These are phyloP conservation scores for Parasteatoda lunata DNA, from an alignment of 2,888 invertebrate genomes.

Conservation along the genomic window DNA sequence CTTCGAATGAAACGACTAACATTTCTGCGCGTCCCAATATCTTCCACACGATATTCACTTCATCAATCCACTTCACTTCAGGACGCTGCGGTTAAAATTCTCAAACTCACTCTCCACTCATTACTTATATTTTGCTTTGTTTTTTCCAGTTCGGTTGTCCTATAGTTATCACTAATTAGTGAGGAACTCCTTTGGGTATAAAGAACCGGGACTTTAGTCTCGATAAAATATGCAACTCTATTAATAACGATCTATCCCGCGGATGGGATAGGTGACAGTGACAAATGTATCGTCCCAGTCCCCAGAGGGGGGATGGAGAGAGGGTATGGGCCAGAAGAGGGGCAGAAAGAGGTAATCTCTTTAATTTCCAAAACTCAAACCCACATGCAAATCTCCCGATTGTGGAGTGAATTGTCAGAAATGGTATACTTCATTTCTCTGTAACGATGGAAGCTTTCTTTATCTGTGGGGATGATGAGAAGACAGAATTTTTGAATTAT, in stretches of 20 bases:
- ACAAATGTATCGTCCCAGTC: constrained; percentile 61
- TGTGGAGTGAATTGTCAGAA: neutral
- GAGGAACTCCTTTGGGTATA: constrained; percentile 12
- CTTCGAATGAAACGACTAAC: too few species aligned
- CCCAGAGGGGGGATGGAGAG: constrained; percentile 22
- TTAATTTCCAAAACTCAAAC: constrained; percentile 57
- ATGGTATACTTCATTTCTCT: too few species aligned
- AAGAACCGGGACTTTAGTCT: constrained; percentile 16
- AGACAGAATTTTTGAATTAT: too few species aligned
- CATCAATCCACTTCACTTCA: neutral
- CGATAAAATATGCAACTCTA: constrained; percentile 66
- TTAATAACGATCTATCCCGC: constrained; percentile 59
- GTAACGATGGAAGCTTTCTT: too few species aligned
- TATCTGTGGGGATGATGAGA: too few species aligned
- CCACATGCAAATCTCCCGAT: constrained; percentile 55
- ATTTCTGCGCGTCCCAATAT: too few species aligned
- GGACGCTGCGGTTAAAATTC: neutral
- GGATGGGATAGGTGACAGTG: constrained; percentile 51
- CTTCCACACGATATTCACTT: neutral
- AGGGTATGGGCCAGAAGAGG: neutral
- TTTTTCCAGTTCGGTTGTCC: neutral
- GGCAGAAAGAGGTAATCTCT: constrained; percentile 50
- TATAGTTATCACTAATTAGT: constrained; percentile 63
- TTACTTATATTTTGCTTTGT: neutral
- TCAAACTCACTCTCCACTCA: neutral